phyloP scores from a whole-genome alignment of 1,140 invertebrate genomes.

The Diorhabda carinulata region DNA sequence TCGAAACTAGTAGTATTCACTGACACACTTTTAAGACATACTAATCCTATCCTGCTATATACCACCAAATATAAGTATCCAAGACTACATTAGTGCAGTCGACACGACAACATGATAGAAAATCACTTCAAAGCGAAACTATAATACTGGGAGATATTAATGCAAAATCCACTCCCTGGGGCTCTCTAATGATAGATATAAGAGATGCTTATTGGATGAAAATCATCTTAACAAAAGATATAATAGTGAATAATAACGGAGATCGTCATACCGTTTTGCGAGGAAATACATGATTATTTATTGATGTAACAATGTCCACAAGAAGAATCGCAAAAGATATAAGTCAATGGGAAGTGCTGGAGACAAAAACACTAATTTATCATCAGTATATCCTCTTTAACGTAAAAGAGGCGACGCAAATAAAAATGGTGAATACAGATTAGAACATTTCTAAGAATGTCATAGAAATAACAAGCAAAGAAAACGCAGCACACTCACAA shows the following conservation, averaged over 20 bases:
- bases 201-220: constrained; percentile 10
- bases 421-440: not conserved
- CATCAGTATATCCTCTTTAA: constrained; percentile 11
- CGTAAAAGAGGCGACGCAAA: not conserved
- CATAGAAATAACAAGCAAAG: not conserved
- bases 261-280: constrained; percentile 12
- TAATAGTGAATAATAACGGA: constrained; percentile 15
- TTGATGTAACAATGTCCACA: constrained; percentile 16
- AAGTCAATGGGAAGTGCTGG: constrained; percentile 12
- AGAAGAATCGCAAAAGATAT: not conserved
- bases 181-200: constrained; percentile 6
- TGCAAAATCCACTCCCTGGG: constrained; percentile 18
- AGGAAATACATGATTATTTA: not conserved
- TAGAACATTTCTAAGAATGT: not conserved
- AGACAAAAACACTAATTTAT: constrained; percentile 6
- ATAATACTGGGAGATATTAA: constrained; percentile 12
- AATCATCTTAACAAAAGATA: constrained; percentile 10
- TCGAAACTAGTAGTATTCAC: too few relatives aligned
- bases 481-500: not conserved
- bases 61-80: too few relatives aligned
- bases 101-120: too few relatives aligned
- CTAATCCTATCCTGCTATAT: too few relatives aligned
- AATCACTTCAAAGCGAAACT: not conserved
- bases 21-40: too few relatives aligned
- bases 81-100: too few relatives aligned